Evolutionary conservation across 2,888 invertebrate genomes (phyloP), one percentile per base, ranked within the genome.

Genomic region (Fissipunctia ypsillon): DNA sequence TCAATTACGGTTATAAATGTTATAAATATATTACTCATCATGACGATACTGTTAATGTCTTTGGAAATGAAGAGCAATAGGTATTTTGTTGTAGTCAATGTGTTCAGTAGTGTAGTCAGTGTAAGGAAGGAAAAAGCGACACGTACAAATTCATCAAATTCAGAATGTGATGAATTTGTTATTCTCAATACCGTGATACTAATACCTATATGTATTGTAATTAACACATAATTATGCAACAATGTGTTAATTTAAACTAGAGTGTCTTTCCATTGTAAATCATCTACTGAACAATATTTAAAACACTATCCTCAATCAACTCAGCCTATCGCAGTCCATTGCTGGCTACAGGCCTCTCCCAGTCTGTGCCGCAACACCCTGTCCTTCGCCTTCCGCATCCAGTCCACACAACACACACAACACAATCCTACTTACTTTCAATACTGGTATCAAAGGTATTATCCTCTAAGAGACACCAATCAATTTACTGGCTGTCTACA

Each of bases 401-500:
- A n/a, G n/a, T n/a, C n/a, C n/a, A n/a, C n/a, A n/a, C n/a, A n/a
- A n/a, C n/a, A n/a, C n/a, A n/a, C n/a, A n/a, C n/a, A 43, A 54
- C 14, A n/a, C 2, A 16, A 12, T 38, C 45, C 28, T 6, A 19
- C 25, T 56, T 1, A 41, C 31, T 67, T 45, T 31, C 25, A 56
- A 31, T 7, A 35, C 28, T 57, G 0, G 57, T 57, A 69, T 68
- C 28, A 68, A 57, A 28, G n/a, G 25, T 14, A 76, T 57, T 59
- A 50, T 45, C 22, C 14, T 60, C 52, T 25, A 60, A 78, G 71
- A 75, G 43, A 57, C 35, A 50, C 50, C 61, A 79, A 76, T 79
- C 56, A 79, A 79, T 50, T 79, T 43, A 45, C 52, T 71, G 43
- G 48, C 48, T 79, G 61, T 72, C 61, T 57, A 80, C 50, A 72